These are phyloP conservation scores for Noctua pronuba DNA, from an alignment of 2,888 invertebrate species.

Conservation along the genomic window DNA sequence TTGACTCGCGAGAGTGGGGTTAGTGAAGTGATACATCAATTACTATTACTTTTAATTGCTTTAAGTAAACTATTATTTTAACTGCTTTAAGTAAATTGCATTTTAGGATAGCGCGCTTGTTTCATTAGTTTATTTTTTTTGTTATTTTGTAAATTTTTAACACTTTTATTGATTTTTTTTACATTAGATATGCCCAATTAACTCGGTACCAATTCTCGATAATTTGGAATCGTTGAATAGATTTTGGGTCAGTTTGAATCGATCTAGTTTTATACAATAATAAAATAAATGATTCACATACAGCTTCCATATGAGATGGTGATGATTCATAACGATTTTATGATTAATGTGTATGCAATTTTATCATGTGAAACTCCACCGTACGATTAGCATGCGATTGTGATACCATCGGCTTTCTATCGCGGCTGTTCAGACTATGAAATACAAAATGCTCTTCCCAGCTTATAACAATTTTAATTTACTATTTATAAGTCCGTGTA, in stretches of 20 bases:
- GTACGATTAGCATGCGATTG: slow-evolving; percentile 67
- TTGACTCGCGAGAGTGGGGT: slow-evolving; percentile 72
- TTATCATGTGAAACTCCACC: slow-evolving; percentile 67
- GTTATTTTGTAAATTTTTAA: slow-evolving; percentile 89
- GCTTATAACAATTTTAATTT: slow-evolving; percentile 22
- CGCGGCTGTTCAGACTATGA: slow-evolving; percentile 18
- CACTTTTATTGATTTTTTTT: slow-evolving; percentile 78
- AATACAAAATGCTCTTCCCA: slow-evolving; percentile 24
- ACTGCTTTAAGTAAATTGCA: slow-evolving; percentile 82
- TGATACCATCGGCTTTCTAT: slow-evolving; percentile 43
- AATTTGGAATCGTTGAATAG: slow-evolving; percentile 76
- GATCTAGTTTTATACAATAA: slow-evolving; percentile 71
- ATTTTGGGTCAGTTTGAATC: slow-evolving; percentile 79
- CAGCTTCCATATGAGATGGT: slow-evolving; percentile 73
- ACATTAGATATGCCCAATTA: slow-evolving; percentile 83
- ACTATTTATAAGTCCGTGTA: slow-evolving; percentile 11
- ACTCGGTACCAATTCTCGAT: slow-evolving; percentile 80
- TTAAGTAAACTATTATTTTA: slow-evolving; percentile 84
- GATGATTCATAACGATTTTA: slow-evolving; percentile 70
- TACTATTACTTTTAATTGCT: slow-evolving; percentile 76
- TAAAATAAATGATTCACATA: slow-evolving; percentile 72
- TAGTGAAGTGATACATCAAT: slow-evolving; percentile 82
- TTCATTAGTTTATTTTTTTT: slow-evolving; percentile 83
- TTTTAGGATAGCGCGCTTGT: slow-evolving; percentile 86
- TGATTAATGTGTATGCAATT: slow-evolving; percentile 73